Evolutionary conservation across 2,113 vertebrate genomes (phyloP).

Genomic region (Rhynchomys soricoides): DNA sequence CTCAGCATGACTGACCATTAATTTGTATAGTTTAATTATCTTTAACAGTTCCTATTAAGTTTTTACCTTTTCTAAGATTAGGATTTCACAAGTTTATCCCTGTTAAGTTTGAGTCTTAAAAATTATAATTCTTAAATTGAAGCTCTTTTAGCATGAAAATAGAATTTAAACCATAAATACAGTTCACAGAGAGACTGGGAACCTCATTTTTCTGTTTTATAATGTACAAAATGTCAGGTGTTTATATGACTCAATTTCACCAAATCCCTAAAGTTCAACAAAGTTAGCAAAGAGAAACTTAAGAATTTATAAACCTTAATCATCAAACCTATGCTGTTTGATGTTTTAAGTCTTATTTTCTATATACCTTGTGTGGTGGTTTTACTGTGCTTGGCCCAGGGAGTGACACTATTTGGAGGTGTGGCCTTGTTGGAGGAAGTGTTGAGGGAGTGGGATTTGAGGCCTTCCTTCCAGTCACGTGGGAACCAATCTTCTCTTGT

Average conservation of each 20-base stretch:
- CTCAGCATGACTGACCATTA: neutral
- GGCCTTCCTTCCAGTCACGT: too few relatives aligned
- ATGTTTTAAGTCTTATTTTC: neutral
- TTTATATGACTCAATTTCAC: neutral
- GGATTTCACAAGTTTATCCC: neutral
- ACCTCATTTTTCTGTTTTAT: neutral
- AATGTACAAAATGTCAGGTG: neutral
- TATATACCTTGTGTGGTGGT: neutral
- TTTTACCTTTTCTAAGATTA: neutral
- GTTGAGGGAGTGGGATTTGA: too few relatives aligned
- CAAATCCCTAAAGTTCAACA: neutral
- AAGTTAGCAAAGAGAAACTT: neutral
- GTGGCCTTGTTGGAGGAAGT: too few relatives aligned
- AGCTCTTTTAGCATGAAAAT: neutral
- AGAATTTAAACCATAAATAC: neutral
- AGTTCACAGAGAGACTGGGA: neutral
- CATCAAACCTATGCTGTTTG: neutral
- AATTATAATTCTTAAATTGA: neutral
- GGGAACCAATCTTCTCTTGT: too few relatives aligned
- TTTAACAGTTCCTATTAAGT: neutral
- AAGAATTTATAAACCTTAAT: neutral
- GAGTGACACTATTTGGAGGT: too few relatives aligned
- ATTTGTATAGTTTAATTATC: neutral
- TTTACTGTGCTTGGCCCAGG: too few relatives aligned
- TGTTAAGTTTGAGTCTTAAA: neutral